Evolutionary conservation across 37 sponge, comb jelly and placozoan species (phyloP), one percentile per base, ranked within the genome.

Genomic region (Aphrocallistes beatrix): DNA sequence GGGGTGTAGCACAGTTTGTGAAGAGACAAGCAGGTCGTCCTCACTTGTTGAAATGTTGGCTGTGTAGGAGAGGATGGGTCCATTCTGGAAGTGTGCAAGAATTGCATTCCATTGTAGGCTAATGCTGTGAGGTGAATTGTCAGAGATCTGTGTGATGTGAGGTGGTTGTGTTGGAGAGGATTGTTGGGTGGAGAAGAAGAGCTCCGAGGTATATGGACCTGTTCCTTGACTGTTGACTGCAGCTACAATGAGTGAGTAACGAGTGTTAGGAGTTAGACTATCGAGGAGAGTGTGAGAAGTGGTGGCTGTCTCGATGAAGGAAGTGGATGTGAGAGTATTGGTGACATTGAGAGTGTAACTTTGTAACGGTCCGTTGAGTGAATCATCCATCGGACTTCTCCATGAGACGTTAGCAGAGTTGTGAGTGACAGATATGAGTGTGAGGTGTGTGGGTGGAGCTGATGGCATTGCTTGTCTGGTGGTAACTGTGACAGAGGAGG

Each of bases 11-110:
- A 60, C 28, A 28, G 17, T 60, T 3, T 25, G 32, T 6, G 75
- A 60, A 30, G 75, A 32, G 34, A 60, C 75, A 3, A 28, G 75
- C 6, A 60, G 32, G n/a, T 1, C 34, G 75, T 13, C 75, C n/a
- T 8, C 3, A 60, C 21, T 60, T 19, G 34, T 60, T 8, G 25
- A 60, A 30, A 60, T 6, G 3, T 8, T 32, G 75, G n/a, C 28
- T 60, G 75, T 60, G 75, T 60, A 60, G 75, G 75, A 60, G 10
- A 60, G 10, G n/a, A 60, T 13, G 17, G 75, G 75, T 60, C 75
- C 75, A 13, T 60, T 60, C 75, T 60, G 75, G 10, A 60, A 30
- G 21, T 60, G 32, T 3, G 34, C 3, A 6, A 30, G 75, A 3
- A 60, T 13, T 3, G 8, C 6, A 19, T 19, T 32, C 32, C 25